phyloP scores from a whole-genome alignment of 2,888 invertebrate genomes.

The Cryptophagus acutangulus region DNA sequence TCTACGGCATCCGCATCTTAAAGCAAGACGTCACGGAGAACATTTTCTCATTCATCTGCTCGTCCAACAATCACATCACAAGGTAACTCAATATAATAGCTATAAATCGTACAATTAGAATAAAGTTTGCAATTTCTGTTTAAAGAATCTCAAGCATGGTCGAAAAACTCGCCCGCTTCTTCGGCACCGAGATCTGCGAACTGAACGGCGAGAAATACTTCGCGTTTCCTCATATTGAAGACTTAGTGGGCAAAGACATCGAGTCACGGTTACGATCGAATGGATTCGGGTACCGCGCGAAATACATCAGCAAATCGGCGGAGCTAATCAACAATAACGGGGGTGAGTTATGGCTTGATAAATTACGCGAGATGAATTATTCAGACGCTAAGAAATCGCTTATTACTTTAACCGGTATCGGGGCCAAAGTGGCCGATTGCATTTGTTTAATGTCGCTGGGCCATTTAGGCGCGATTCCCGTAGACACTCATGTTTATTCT shows the following conservation, averaged over 20 bases:
- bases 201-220: slow-evolving; percentile 62
- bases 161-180: slow-evolving; percentile 76
- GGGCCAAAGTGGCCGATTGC: slow-evolving; percentile 97
- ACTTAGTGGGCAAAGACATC: slow-evolving; percentile 57
- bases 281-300: slow-evolving; percentile 85
- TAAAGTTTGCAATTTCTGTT: slow-evolving; percentile 8
- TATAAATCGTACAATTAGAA: slow-evolving; percentile 5
- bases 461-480: slow-evolving; percentile 83
- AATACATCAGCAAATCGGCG: slow-evolving; percentile 76
- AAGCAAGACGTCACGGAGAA: slow-evolving; percentile 89
- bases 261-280: slow-evolving; percentile 67
- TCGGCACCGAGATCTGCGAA: slow-evolving; percentile 71
- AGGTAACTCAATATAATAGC: slow-evolving; percentile 55
- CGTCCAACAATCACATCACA: slow-evolving; percentile 92
- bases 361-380: slow-evolving; percentile 65
- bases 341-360: slow-evolving; percentile 67
- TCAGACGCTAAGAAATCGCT: slow-evolving; percentile 67
- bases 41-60: slow-evolving; percentile 93
- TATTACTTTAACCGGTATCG: slow-evolving; percentile 80
- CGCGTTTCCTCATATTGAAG: slow-evolving; percentile 72
- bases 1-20: slow-evolving; percentile 84
- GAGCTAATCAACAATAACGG: slow-evolving; percentile 59
- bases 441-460: slow-evolving; percentile 94
- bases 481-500: slow-evolving; percentile 95
- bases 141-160: slow-evolving; percentile 85